phyloP scores from a whole-genome alignment of 2,888 invertebrate species.

The Nomada hirtipes region DNA sequence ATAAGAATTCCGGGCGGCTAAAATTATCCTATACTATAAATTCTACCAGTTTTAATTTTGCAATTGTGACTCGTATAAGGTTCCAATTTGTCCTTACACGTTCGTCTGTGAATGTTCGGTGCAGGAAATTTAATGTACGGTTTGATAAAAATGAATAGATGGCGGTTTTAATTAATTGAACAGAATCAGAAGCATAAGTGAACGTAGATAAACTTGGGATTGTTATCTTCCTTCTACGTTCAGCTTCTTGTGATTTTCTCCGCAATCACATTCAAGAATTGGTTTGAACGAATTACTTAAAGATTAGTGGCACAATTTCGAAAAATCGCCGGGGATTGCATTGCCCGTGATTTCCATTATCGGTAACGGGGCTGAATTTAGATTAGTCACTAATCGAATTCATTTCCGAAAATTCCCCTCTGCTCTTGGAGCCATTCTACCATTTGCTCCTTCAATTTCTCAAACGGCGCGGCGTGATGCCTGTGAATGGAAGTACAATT shows the following conservation, averaged over 20 bases:
- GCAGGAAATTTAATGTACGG: neutral
- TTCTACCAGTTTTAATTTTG: constrained; percentile 6
- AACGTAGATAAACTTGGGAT: neutral
- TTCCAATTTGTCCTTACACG: neutral
- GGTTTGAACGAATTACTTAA: constrained; percentile 9
- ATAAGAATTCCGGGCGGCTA: constrained; percentile 13
- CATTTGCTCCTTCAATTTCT: neutral
- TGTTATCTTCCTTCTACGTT: neutral
- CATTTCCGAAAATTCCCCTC: constrained; percentile 37
- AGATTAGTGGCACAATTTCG: neutral
- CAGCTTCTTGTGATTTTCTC: neutral
- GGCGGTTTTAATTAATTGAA: neutral
- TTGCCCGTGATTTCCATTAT: constrained; percentile 31
- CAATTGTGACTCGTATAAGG: neutral
- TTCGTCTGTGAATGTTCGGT: neutral
- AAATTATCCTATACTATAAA: constrained; percentile 19
- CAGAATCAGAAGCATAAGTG: neutral
- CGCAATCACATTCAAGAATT: constrained; percentile 8
- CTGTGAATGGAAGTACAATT: constrained; percentile 13
- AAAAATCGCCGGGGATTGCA: constrained; percentile 34
- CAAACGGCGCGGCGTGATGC: neutral
- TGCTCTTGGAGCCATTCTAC: neutral
- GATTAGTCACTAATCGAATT: constrained; percentile 49
- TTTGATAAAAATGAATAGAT: neutral
- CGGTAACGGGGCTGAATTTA: constrained; percentile 42